Conservation (phyloP, 2,888 invertebrate species). For the Pristionchus arcanus region DNA sequence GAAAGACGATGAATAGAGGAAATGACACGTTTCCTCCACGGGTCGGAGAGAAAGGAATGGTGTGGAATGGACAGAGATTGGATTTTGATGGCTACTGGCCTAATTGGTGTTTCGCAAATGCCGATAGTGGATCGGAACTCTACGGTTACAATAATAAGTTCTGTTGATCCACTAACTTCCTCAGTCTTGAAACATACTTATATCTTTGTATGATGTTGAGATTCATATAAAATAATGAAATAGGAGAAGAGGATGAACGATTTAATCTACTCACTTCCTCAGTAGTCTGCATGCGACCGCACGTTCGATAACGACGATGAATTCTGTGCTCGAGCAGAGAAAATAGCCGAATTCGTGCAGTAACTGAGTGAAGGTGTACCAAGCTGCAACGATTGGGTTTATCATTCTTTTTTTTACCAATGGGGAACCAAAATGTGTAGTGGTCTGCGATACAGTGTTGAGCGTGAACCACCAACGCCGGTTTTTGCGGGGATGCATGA, state of each 20-base stretch:
- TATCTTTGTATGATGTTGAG: no score
- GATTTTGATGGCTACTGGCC: not conserved
- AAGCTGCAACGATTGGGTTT: not conserved
- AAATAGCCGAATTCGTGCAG: slow-evolving; percentile 46
- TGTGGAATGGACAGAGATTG: not conserved
- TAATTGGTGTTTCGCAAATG: not conserved
- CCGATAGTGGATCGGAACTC: not conserved
- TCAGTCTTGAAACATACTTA: not conserved
- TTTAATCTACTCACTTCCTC: not conserved
- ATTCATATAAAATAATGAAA: no score
- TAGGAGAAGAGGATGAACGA: no score
- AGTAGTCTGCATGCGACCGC: slow-evolving; percentile 34
- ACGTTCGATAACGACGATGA: slow-evolving; percentile 28
- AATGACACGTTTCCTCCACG: not conserved
- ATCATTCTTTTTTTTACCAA: no score
- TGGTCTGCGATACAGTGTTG: no score
- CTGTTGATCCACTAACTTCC: not conserved
- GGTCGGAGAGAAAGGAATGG: not conserved
- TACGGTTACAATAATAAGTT: not conserved
- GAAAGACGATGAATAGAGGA: not conserved
- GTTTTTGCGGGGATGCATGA: no score
- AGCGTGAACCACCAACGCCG: no score
- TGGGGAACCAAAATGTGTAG: no score
- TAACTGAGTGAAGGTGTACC: slow-evolving; percentile 19
- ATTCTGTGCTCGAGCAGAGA: not conserved